Evolutionary conservation across 2,113 vertebrate genomes (phyloP).

Genomic region (Gallinago paraguaiae): DNA sequence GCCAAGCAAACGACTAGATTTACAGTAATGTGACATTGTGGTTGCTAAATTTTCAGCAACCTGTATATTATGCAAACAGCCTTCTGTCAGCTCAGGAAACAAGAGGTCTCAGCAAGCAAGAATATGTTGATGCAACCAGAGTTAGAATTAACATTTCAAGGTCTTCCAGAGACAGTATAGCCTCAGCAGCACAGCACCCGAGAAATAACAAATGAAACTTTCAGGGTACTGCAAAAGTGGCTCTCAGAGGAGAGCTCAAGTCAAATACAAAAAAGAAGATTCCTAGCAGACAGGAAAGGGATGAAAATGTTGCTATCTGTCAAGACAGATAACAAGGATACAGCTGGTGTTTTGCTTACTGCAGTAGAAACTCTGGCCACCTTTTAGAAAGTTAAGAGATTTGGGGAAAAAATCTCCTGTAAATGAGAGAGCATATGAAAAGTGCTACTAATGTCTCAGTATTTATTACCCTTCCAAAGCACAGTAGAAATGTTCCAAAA

Average conservation of each 20-base stretch:
- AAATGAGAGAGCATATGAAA: not conserved
- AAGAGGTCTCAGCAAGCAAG: not conserved
- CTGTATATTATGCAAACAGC: slow-evolving; percentile 5
- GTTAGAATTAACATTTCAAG: slow-evolving; percentile 11
- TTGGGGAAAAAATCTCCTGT: not conserved
- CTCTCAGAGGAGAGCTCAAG: not conserved
- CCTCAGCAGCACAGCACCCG: not conserved
- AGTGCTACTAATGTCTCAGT: not conserved
- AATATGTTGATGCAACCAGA: not conserved
- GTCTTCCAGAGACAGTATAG: not conserved
- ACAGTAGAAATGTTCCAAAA: not conserved
- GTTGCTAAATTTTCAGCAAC: slow-evolving; percentile 5
- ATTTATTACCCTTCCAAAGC: not conserved
- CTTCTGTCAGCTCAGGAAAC: not conserved
- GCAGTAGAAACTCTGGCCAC: not conserved
- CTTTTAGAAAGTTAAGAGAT: not conserved
- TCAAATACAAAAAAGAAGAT: not conserved
- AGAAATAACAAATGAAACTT: not conserved
- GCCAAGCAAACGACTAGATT: not conserved
- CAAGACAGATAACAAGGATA: not conserved
- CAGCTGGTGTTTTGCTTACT: not conserved
- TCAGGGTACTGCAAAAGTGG: not conserved
- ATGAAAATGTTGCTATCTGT: not conserved
- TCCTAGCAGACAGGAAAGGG: not conserved
- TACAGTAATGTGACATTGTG: not conserved